These are phyloP conservation scores for Hylaeus anthracinus DNA, from an alignment of 1,140 invertebrate genomes.

Conservation along the genomic window DNA sequence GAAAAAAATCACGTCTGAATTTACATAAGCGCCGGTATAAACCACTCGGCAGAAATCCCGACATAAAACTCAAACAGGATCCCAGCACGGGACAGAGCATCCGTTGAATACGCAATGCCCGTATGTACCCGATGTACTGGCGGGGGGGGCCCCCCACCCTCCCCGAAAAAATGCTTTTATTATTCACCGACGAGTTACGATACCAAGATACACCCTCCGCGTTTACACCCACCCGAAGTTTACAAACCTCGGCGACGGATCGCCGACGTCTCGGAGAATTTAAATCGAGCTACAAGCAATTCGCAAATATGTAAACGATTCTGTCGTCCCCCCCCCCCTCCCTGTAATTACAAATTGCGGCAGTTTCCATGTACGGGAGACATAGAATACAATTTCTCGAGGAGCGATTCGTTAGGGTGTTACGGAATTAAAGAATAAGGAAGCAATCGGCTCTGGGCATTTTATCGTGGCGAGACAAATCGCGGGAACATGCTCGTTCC, in stretches of 20 bases:
- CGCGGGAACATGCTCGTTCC: slow-evolving; percentile 66
- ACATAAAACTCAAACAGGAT: slow-evolving; percentile 78
- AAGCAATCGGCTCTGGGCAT: background rate
- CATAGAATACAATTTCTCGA: too few species aligned
- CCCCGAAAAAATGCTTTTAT: slow-evolving; percentile 70
- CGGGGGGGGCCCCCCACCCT: background rate
- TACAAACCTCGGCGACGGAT: slow-evolving; percentile 11
- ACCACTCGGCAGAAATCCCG: slow-evolving; percentile 79
- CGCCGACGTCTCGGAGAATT: background rate
- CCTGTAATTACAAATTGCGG: too few species aligned
- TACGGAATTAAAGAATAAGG: slow-evolving; percentile 10
- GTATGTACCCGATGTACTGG: slow-evolving; percentile 59
- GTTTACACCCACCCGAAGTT: slow-evolving; percentile 31
- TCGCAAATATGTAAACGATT: too few species aligned
- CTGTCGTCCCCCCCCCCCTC: too few species aligned
- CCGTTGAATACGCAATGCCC: slow-evolving; percentile 78
- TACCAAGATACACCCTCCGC: slow-evolving; percentile 34
- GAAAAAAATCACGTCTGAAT: slow-evolving; percentile 81
- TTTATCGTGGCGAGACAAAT: slow-evolving; percentile 70
- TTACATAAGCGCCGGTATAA: slow-evolving; percentile 81
- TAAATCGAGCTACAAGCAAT: too few species aligned
- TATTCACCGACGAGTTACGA: slow-evolving; percentile 66
- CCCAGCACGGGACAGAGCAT: slow-evolving; percentile 71
- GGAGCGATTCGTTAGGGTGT: background rate
- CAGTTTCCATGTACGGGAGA: too few species aligned